Percentiles rank a stretch among this genome's conserved stretches.
These are phyloP conservation scores for Heliconius cydno DNA, from an alignment of 2,888 invertebrate genomes.

Conservation along the genomic window DNA sequence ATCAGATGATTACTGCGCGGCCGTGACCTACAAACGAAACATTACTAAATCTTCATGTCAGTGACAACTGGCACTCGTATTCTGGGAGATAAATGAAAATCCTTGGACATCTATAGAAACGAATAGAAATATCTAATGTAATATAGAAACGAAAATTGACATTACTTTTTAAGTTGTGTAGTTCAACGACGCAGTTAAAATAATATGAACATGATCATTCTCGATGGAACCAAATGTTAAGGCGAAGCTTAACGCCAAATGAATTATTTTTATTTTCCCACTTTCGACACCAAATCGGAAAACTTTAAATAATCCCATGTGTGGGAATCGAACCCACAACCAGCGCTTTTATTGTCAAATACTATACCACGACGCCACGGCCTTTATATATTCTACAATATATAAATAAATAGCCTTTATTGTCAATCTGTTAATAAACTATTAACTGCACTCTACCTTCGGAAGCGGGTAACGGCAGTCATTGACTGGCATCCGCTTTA, in stretches of 20 bases:
- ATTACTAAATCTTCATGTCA: conserved; percentile 7
- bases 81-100: not conserved
- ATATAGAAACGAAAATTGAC: not conserved
- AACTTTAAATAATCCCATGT: no score
- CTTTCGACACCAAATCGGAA: no score
- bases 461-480: conserved; percentile 23
- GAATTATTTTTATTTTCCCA: no score
- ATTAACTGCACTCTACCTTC: conserved; percentile 18
- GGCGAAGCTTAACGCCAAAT: no score
- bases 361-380: not conserved
- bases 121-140: not conserved
- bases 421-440: conserved; percentile 28
- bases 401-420: conserved; percentile 1
- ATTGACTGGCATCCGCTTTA: conserved; percentile 33
- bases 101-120: not conserved
- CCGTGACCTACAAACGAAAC: not conserved
- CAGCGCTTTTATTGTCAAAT: no score
- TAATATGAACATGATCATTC: no score
- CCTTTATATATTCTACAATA: not conserved
- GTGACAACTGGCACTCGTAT: conserved; percentile 4
- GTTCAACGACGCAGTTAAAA: no score
- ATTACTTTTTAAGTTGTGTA: no score
- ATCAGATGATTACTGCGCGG: conserved; percentile 6
- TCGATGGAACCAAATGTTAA: no score
- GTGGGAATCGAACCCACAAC: not conserved